Evolutionary conservation across 2,888 invertebrate species (phyloP).

Genomic region (Cheilosia variabilis): DNA sequence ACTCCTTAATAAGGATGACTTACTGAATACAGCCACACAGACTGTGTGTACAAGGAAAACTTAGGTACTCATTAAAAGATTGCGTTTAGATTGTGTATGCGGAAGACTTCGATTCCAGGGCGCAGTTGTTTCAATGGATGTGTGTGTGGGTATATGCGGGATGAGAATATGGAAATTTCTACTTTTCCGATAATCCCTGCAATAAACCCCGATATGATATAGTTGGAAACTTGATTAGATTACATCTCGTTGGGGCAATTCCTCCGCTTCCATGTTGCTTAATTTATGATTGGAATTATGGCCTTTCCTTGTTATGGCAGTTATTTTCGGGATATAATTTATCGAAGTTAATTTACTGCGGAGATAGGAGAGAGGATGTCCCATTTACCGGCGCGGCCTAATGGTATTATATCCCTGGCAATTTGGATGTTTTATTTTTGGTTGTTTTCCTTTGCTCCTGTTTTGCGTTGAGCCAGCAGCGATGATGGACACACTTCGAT

Average conservation of each 20-base stretch:
- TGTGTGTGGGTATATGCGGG: background rate
- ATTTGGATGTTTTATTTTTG: conserved; percentile 6
- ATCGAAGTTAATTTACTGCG: conserved; percentile 52
- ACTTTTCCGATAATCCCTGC: conserved; percentile 66
- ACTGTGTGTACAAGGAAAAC: conserved; percentile 22
- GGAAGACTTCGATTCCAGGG: conserved; percentile 11
- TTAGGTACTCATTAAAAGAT: conserved; percentile 53
- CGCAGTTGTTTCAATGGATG: background rate
- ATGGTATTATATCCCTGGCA: conserved; percentile 58
- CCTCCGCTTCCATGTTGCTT: conserved; percentile 30
- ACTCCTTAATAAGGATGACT: conserved; percentile 30
- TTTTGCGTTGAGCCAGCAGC: conserved; percentile 13
- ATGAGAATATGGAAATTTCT: conserved; percentile 66
- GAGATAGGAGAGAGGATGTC: conserved; percentile 11
- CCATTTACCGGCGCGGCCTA: conserved; percentile 37
- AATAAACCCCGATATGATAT: conserved; percentile 59
- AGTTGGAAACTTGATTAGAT: conserved; percentile 68
- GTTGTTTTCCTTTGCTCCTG: background rate
- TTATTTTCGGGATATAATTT: conserved; percentile 63
- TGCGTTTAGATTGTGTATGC: conserved; percentile 49
- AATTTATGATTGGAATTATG: conserved; percentile 73
- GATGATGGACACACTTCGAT: conserved; percentile 66
- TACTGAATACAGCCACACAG: background rate
- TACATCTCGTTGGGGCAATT: conserved; percentile 45
- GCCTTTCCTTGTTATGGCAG: conserved; percentile 54